Evolutionary conservation across 1,140 invertebrate genomes (phyloP), one percentile per base, ranked within the genome.

Genomic region (Pogonomyrmex barbatus): DNA sequence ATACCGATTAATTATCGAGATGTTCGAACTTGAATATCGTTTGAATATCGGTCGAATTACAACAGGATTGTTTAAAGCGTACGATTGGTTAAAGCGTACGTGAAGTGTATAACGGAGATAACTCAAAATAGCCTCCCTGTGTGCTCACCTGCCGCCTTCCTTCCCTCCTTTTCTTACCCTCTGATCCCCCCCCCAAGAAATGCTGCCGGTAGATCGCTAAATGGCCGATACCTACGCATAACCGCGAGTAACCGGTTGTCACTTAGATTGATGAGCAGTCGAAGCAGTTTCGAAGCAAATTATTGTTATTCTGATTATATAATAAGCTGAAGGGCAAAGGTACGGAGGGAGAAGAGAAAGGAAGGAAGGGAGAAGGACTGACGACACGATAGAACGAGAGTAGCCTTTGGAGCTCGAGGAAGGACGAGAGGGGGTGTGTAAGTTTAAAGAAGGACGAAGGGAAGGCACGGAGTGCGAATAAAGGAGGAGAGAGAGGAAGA

Each of bases 301-400:
- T 94, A 94, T 94, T 93, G 91, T 92, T 92, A 93, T 94, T 94
- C 92, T 93, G 92, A 94, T 94, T 94, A 94, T 87, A 92, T 94
- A 94, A 94, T 94, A 92, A 94, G 91, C 89, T 85, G 45, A 85
- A 56, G 85, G 63, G 56, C 50, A 45, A 65, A 50, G 71, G 62
- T 33, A 70, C 71, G 81, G 76, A 73, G 62, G 88, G 85, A 76
- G 12, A 47, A 17, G 39, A 9, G 82, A 67, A 60, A 30, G 24
- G 58, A 33, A 68, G 45, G 52, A 54, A 63, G 70, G 54, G 17
- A 52, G 68, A 12, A 60, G 39, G 54, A 60, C 47, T 30, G 42
- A 58, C 30, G 79, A 75, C 30, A 68, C 79, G 79, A 62, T 83
- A 83, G 68, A 84, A 63, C 6, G 68, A 75, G 79, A 75, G 85